Percentiles rank a stretch among this genome's conserved stretches.
Evolutionary conservation across 2,797 vertebrate genomes (phyloP).

Genomic region (Huso huso): DNA sequence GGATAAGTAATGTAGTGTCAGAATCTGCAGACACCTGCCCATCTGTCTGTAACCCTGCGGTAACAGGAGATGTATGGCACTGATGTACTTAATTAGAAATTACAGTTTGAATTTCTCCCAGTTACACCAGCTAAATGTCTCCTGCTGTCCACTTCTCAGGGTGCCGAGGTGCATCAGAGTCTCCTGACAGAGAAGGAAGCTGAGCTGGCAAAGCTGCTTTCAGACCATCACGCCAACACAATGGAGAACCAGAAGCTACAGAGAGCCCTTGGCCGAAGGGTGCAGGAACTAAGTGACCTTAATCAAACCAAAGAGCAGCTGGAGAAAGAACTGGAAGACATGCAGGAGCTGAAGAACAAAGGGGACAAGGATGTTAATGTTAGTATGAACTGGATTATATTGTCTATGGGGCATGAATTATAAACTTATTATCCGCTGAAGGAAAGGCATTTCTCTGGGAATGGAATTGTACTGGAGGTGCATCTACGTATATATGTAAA

Average conservation of each 20-base stretch:
- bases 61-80: too few species aligned
- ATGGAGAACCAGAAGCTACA: conserved; percentile 76
- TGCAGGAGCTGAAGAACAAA: conserved; percentile 71
- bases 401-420: too few species aligned
- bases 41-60: too few species aligned
- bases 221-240: conserved; percentile 68
- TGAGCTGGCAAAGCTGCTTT: conserved; percentile 71
- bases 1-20: too few species aligned
- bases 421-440: too few species aligned
- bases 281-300: conserved; percentile 72
- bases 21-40: too few species aligned
- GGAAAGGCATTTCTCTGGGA: too few species aligned
- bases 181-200: conserved; percentile 74
- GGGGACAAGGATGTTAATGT: conserved; percentile 78
- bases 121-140: not conserved
- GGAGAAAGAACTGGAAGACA: conserved; percentile 72
- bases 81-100: too few species aligned
- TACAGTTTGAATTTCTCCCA: too few species aligned
- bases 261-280: conserved; percentile 62
- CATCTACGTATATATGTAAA: too few species aligned
- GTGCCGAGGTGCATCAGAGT: conserved; percentile 71
- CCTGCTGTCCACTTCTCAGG: conserved; percentile 46
- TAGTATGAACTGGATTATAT: conserved; percentile 29
- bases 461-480: too few species aligned
- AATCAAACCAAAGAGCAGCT: conserved; percentile 72